Conservation (phyloP, 1,140 invertebrate genomes). For the Pogonus chalceus region DNA sequence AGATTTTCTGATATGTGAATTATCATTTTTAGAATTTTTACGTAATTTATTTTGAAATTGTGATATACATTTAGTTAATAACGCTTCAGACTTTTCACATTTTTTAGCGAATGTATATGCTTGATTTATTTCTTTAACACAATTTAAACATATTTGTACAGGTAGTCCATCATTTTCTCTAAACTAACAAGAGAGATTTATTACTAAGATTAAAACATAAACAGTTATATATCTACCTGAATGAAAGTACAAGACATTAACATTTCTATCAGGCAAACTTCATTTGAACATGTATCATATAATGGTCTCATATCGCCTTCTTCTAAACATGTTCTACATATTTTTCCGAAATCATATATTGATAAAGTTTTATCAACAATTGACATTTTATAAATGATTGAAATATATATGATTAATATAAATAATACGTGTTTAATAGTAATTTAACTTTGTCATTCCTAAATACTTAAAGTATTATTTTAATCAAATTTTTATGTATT, state of each 20-base stretch:
- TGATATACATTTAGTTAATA: background rate
- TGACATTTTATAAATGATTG: no score
- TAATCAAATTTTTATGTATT: no score
- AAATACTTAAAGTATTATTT: no score
- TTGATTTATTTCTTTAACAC: conserved; percentile 10
- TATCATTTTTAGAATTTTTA: conserved; percentile 5
- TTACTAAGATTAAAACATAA: no score
- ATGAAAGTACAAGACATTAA: background rate
- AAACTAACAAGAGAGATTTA: no score
- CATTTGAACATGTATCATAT: background rate
- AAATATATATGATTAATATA: no score
- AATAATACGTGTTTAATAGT: no score
- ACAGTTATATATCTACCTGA: background rate
- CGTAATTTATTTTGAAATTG: background rate
- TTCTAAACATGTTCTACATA: background rate
- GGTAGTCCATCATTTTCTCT: conserved; percentile 10
- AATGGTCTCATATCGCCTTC: background rate
- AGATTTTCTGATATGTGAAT: no score
- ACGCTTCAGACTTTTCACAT: conserved; percentile 11
- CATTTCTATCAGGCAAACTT: background rate
- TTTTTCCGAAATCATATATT: background rate
- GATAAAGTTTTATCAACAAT: no score
- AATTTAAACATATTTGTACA: conserved; percentile 10
- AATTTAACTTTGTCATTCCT: no score
- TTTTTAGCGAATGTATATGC: conserved; percentile 12